Conservation (phyloP, 2,888 invertebrate genomes). For the Bombyx huttoni region DNA sequence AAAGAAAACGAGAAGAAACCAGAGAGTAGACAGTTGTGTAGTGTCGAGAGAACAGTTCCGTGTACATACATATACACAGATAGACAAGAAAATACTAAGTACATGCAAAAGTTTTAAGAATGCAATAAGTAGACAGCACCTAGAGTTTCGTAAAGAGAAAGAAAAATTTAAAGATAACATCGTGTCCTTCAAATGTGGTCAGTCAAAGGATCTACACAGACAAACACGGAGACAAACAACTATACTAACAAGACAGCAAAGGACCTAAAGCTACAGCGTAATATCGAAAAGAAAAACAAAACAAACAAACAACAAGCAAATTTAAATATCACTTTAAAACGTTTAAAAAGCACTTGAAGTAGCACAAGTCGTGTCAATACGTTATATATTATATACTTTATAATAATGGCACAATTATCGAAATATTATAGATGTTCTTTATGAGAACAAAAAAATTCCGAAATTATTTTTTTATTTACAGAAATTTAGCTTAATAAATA, state of each 20-base stretch:
- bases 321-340: conserved; percentile 61
- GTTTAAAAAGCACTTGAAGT: conserved; percentile 66
- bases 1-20: conserved; percentile 30
- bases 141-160: too few species aligned
- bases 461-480: conserved; percentile 54
- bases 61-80: not conserved
- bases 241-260: conserved; percentile 27
- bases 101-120: not conserved
- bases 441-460: conserved; percentile 28
- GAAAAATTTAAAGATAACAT: too few species aligned
- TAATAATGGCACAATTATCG: conserved; percentile 59
- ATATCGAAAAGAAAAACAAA: conserved; percentile 31
- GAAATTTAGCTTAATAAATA: conserved; percentile 17
- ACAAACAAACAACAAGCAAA: conserved; percentile 60
- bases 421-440: conserved; percentile 32
- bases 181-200: too few species aligned
- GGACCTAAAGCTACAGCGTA: conserved; percentile 31
- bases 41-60: conserved; percentile 9
- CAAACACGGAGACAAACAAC: conserved; percentile 21
- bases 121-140: too few species aligned
- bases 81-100: not conserved
- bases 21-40: conserved; percentile 16
- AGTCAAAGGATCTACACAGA: not conserved
- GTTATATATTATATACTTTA: conserved; percentile 17
- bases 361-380: conserved; percentile 46